Base-by-base conservation (phyloP, 2,797 vertebrate species). In the Darevskia nairensis region DNA sequence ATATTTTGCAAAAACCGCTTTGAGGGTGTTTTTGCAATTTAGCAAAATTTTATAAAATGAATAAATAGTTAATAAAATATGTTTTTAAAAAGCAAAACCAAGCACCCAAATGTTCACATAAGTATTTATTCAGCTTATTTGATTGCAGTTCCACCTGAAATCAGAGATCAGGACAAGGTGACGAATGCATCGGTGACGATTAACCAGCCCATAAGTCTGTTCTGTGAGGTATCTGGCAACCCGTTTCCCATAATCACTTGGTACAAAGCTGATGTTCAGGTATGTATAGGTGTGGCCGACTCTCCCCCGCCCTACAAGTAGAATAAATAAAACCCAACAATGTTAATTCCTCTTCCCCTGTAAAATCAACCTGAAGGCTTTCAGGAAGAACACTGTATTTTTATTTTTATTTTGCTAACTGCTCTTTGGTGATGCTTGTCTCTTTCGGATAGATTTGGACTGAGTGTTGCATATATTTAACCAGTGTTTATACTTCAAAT, bases 151-250 rank as follows among this genome's bases (percentile, higher is more conserved):
- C 98, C 98, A 90, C 98, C 99, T 90, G 96, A 97, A 93, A 97
- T 99, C 74, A 97, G 93, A 91, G 98, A 98, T 79, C 93, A 95
- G 82, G 97, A 98, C 78, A 96, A 94, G 5, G 90, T 97, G 25
- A 94, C 95, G 80, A 99, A 99, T 35, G 85, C 97, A 74, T 99
- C 99, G 0, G 97, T 99, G 86, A 96, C 98, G 82, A 90, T 98
- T 90, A 97, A 96, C 92, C 98, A 99, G 86, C 95, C 97, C 41
- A 93, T 96, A 92, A 98, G 77, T 93, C 96, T 99, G 93, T 90
- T 97, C 80, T 99, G 99, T 96, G 98, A 99, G 90, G 98, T 97
- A 86, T 98, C 96, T 89, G 99, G 99, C 91, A 98, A 96, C 84
- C 98, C 99, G 0, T 95, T 97, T 17, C 98, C 99, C 39, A 86